A percentile compares a stretch with the other conserved stretches of the same genome.
These are phyloP conservation scores for Cherax quadricarinatus DNA, from an alignment of 1,140 invertebrate species.

Conservation along the genomic window DNA sequence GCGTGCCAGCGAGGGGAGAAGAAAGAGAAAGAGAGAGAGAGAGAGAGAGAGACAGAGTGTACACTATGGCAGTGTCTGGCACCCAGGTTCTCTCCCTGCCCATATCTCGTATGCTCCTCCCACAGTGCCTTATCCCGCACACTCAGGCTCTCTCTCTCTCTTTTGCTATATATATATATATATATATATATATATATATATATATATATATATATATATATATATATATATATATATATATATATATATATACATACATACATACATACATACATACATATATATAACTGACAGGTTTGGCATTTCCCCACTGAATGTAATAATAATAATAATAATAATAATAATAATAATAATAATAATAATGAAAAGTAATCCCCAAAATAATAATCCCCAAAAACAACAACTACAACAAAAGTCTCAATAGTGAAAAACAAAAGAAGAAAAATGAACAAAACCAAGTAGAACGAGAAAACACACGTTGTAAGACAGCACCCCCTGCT, in stretches of 20 bases:
- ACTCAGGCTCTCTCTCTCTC: slow-evolving; percentile 15
- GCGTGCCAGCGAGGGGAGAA: neutral
- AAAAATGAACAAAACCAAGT: too few relatives aligned
- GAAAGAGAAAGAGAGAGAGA: slow-evolving; percentile 1
- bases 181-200: slow-evolving; percentile 20
- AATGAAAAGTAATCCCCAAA: too few relatives aligned
- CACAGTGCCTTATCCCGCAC: slow-evolving; percentile 25
- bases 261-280: neutral
- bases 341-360: too few relatives aligned
- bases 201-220: slow-evolving; percentile 11
- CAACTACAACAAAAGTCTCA: too few relatives aligned
- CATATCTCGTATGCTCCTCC: slow-evolving; percentile 31
- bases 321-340: too few relatives aligned
- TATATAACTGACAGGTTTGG: neutral
- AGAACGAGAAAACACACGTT: too few relatives aligned
- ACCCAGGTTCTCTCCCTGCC: neutral
- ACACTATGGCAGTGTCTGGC: slow-evolving; percentile 34
- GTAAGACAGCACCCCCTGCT: too few relatives aligned
- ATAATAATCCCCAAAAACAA: too few relatives aligned
- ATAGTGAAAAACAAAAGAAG: too few relatives aligned
- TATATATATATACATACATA: slow-evolving; percentile 5
- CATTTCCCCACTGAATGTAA: too few relatives aligned
- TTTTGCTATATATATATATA: neutral
- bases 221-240: slow-evolving; percentile 20
- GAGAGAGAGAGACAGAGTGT: slow-evolving; percentile 2